Base-by-base conservation (phyloP, 2,888 invertebrate species). In the Xiphydria camelus region DNA sequence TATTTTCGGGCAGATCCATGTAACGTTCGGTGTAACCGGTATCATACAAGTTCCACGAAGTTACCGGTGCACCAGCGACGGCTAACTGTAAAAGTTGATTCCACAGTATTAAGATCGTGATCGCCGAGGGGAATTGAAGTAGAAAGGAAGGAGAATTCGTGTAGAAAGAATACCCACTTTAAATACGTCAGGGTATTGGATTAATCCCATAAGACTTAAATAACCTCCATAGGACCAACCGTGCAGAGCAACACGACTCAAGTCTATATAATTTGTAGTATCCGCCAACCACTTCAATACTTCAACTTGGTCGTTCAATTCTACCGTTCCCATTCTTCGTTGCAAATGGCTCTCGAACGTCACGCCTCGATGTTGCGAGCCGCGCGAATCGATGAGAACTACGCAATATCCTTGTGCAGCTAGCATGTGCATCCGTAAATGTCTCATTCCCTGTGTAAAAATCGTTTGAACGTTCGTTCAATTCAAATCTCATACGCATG, bases 191-290 rank as follows among this genome's bases (percentile, higher is more conserved):
- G 96, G 94, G 69, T 92, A 86, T 54, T 95, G 94, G 48, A 92
- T 91, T 32, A 99, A 79, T 1, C 92, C 96, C 85, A 97, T 91
- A 19, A 99, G 83, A 49, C 96, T 93, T 23, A 99, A 82, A 79
- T 98, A 99, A 19, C 98, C 99, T 29, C 98, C 99, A 70, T 99
- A 99, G 31, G 97, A 97, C 97, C 98, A 99, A 1, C 99, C 99
- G 71, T 95, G 94, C 60, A 99, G 92, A 1, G 94, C 97, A 9
- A 99, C 87, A 34, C 98, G 81, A 57, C 83, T 84, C 81, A 95
- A 83, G 73, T 99, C 99, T 51, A 99, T 91, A 63, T 88, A 94
- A 31, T 88, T 89, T 3, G 90, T 83, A 53, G 86, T 86, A 52
- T 90, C 87, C 0, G 93, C 87, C 44, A 97, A 76, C 84, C 89